Conservation (phyloP, 2,113 vertebrate genomes). For the Neotragus pygmaeus region DNA sequence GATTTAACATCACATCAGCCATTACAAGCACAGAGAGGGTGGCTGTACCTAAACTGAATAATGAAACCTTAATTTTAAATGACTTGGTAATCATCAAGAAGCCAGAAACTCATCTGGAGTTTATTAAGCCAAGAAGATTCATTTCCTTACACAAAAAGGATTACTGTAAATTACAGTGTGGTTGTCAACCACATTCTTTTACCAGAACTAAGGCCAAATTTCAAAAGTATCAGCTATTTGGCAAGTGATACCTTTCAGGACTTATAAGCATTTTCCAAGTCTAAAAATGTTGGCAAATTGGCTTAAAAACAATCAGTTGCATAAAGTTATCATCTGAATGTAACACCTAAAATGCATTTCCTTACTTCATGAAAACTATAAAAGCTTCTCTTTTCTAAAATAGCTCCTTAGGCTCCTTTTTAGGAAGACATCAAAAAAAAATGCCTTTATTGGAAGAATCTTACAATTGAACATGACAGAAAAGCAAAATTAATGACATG, state of each 20-base stretch:
- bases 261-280: constrained; percentile 57
- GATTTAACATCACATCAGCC: background rate
- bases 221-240: constrained; percentile 60
- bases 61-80: constrained; percentile 54
- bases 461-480: constrained; percentile 28
- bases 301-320: constrained; percentile 61
- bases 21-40: background rate
- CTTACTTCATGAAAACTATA: background rate
- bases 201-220: constrained; percentile 25
- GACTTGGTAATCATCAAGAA: constrained; percentile 47
- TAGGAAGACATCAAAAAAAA: constrained; percentile 51
- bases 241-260: constrained; percentile 52
- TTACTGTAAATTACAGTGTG: constrained; percentile 25
- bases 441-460: constrained; percentile 16
- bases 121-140: constrained; percentile 58
- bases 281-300: constrained; percentile 67
- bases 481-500: background rate
- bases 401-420: constrained; percentile 48
- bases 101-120: constrained; percentile 42
- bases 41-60: constrained; percentile 19
- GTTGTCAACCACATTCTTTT: constrained; percentile 61
- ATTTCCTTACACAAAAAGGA: constrained; percentile 55
- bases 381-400: constrained; percentile 58
- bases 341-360: constrained; percentile 44
- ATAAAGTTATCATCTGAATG: constrained; percentile 45